Evolutionary conservation across 2,888 invertebrate genomes (phyloP).

Genomic region (Catocala nupta): DNA sequence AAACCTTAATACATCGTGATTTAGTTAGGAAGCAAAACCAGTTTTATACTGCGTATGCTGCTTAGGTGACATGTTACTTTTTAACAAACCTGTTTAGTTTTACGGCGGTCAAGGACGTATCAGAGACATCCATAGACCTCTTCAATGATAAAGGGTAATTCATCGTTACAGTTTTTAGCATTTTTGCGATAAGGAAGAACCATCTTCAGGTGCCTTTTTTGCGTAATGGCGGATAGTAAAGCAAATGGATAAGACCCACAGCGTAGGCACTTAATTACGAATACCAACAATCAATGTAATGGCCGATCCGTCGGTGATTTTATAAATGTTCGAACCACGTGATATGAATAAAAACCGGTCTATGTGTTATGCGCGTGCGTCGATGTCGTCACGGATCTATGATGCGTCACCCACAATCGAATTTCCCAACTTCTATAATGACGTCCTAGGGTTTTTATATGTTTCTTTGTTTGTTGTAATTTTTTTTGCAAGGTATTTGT

Average conservation of each 20-base stretch:
- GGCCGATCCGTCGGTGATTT: slow-evolving; percentile 26
- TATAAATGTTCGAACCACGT: slow-evolving; percentile 41
- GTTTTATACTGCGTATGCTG: too few relatives aligned
- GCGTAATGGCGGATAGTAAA: neutral
- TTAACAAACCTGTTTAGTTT: too few relatives aligned
- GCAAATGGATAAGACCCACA: slow-evolving; percentile 25
- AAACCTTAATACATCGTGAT: too few relatives aligned
- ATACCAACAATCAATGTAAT: slow-evolving; percentile 38
- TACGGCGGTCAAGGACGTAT: too few relatives aligned
- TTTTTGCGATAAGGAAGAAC: too few relatives aligned
- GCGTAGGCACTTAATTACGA: slow-evolving; percentile 25
- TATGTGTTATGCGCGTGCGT: slow-evolving; percentile 29
- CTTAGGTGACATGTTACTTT: too few relatives aligned
- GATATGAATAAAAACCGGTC: slow-evolving; percentile 56
- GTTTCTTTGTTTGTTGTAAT: slow-evolving; percentile 23
- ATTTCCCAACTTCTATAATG: slow-evolving; percentile 54
- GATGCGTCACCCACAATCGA: slow-evolving; percentile 44
- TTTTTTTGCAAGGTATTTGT: slow-evolving; percentile 21
- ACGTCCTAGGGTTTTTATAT: slow-evolving; percentile 49
- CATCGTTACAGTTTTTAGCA: too few relatives aligned
- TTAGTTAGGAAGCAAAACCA: too few relatives aligned
- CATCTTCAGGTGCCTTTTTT: too few relatives aligned
- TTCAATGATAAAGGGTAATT: too few relatives aligned
- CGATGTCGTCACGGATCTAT: slow-evolving; percentile 51
- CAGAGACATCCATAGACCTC: too few relatives aligned